phyloP scores from a whole-genome alignment of 2,797 vertebrate species.

The Chrysocyon brachyurus region DNA sequence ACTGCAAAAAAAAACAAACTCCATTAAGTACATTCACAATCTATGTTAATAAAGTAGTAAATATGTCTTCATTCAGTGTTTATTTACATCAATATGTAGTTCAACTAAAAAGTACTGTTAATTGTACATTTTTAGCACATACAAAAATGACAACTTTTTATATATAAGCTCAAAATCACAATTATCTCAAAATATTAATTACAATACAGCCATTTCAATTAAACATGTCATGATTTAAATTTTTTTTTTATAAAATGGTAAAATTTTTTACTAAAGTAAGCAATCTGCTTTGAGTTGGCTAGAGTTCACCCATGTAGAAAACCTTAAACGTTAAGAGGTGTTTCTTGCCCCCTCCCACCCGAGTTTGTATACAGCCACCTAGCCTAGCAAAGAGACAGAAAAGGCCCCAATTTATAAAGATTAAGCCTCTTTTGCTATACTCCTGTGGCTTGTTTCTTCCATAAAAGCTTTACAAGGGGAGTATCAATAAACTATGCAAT shows the following conservation, averaged over 20 bases:
- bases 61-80: conserved; percentile 95
- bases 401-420: conserved; percentile 82
- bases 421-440: conserved; percentile 85
- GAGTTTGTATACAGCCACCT: conserved; percentile 77
- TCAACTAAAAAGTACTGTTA: conserved; percentile 94
- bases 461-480: conserved; percentile 80
- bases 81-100: conserved; percentile 97
- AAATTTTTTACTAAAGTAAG: conserved; percentile 95
- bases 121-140: conserved; percentile 96
- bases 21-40: conserved; percentile 98
- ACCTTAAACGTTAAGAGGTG: conserved; percentile 83
- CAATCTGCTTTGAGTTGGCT: conserved; percentile 87
- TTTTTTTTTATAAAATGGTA: conserved; percentile 97
- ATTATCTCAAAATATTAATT: conserved; percentile 98
- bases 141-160: conserved; percentile 97
- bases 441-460: conserved; percentile 81
- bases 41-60: conserved; percentile 96
- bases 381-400: conserved; percentile 83
- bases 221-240: conserved; percentile 90
- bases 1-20: conserved; percentile 92
- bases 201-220: conserved; percentile 95
- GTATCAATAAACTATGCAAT: conserved; percentile 49
- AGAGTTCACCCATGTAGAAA: conserved; percentile 90
- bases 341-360: conserved; percentile 79
- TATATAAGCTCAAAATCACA: conserved; percentile 99